Evolutionary conservation across 2,113 vertebrate species (phyloP).

Genomic region (Ptychochromis oligacanthus): DNA sequence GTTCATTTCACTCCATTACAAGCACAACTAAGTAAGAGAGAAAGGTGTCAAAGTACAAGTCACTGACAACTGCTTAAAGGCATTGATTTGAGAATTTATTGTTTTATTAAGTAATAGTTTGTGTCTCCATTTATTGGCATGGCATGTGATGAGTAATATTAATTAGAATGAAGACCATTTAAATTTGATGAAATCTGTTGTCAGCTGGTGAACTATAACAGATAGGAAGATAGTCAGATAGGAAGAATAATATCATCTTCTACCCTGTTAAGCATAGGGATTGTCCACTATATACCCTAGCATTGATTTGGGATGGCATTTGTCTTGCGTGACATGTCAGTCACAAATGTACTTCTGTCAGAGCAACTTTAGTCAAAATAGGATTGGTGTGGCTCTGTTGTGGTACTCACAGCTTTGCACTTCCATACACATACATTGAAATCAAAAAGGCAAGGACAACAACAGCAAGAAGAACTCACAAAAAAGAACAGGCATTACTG

Average conservation of each 20-base stretch:
- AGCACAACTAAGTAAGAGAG: conserved; percentile 16
- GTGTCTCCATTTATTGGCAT: not conserved
- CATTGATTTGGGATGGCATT: not conserved
- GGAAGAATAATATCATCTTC: not conserved
- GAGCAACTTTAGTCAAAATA: not conserved
- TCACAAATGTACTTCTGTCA: conserved; percentile 8
- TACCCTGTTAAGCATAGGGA: not conserved
- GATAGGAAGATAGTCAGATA: not conserved
- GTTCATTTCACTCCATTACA: conserved; percentile 13
- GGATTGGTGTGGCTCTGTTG: not conserved
- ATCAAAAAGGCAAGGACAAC: not conserved
- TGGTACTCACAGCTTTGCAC: not conserved
- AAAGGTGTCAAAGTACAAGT: not conserved
- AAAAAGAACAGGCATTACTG: not conserved
- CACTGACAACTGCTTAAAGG: not conserved
- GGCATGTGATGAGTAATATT: not conserved
- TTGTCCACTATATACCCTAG: not conserved
- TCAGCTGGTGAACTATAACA: not conserved
- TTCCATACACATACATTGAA: conserved; percentile 2
- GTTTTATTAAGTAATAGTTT: conserved; percentile 1
- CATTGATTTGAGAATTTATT: not conserved
- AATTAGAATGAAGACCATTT: not conserved
- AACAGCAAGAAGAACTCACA: not conserved
- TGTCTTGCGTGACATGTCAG: not conserved
- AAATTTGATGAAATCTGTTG: not conserved